These are phyloP conservation scores for Tragelaphus scriptus DNA, from an alignment of 2,113 vertebrate species.

Conservation along the genomic window DNA sequence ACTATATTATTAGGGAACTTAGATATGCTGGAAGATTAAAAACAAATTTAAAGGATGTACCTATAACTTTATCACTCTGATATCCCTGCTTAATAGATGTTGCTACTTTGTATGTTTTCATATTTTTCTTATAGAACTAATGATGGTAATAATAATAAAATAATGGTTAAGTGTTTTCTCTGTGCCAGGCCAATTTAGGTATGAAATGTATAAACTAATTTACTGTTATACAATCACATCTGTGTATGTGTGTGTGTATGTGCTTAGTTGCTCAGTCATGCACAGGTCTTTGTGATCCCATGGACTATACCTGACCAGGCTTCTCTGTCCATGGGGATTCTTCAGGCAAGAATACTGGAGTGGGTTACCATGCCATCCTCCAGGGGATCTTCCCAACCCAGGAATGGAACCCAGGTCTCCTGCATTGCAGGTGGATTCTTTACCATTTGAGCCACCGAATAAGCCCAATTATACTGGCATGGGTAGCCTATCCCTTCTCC, in stretches of 20 bases:
- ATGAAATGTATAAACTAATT: not conserved
- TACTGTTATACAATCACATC: not conserved
- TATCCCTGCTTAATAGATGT: not conserved
- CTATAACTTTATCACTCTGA: not conserved
- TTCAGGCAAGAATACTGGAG: not conserved
- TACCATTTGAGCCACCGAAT: not conserved
- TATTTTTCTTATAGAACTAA: not conserved
- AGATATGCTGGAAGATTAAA: not conserved
- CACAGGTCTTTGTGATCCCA: not conserved
- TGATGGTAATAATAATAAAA: not conserved
- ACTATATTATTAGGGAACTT: not conserved
- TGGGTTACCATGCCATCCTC: not conserved
- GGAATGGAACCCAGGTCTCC: not conserved
- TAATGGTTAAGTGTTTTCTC: not conserved
- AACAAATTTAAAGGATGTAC: not conserved
- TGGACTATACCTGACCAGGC: not conserved
- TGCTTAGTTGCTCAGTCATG: not conserved
- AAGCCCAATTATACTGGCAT: not conserved
- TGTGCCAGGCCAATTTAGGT: not conserved
- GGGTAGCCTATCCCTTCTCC: not conserved
- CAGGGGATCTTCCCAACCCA: not conserved
- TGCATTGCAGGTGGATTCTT: not conserved
- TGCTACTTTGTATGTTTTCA: not conserved
- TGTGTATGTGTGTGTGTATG: not conserved
- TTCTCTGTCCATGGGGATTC: not conserved